Conservation (phyloP, 2,113 vertebrate genomes). For the Perca fluviatilis region DNA sequence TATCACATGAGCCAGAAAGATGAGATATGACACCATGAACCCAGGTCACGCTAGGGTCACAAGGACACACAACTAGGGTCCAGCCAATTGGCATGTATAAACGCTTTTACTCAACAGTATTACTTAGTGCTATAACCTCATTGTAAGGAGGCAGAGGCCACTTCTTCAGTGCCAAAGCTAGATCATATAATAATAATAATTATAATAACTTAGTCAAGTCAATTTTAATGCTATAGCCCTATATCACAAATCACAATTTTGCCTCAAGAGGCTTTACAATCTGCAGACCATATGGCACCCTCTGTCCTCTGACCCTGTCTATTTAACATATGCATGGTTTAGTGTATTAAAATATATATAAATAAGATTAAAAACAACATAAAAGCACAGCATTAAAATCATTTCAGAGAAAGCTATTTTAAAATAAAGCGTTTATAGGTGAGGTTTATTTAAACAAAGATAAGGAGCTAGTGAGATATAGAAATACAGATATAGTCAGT, state of each 20-base stretch:
- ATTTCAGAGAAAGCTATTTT: not conserved
- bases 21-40: slow-evolving; percentile 35
- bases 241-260: not conserved
- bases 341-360: not conserved
- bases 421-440: not conserved
- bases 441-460: not conserved
- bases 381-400: not conserved
- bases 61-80: not conserved
- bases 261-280: not conserved
- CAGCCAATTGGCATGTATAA: not conserved
- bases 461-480: not conserved
- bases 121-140: not conserved
- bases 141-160: not conserved
- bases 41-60: not conserved
- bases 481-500: no score
- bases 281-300: not conserved
- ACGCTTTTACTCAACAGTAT: not conserved
- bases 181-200: not conserved
- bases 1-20: slow-evolving; percentile 29
- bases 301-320: not conserved
- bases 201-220: not conserved
- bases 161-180: not conserved
- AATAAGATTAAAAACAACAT: not conserved
- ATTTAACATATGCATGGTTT: not conserved
- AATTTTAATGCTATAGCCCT: not conserved